Base-by-base conservation (phyloP, 2,888 invertebrate species). In the Cerastis leucographa region DNA sequence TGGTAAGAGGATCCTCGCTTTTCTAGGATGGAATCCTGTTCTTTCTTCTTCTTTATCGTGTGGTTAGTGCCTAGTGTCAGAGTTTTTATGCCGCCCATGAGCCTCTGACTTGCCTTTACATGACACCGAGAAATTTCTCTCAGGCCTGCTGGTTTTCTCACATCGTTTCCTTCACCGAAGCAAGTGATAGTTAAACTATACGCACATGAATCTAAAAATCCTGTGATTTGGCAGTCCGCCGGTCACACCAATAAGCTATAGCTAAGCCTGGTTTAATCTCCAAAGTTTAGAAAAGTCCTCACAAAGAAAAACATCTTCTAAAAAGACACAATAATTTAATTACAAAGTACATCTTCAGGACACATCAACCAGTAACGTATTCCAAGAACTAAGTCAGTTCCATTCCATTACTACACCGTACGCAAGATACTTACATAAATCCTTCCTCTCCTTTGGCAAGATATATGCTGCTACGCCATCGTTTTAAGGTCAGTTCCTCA, bases 401-500 rank as follows among this genome's bases (percentile, higher is more conserved):
- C 3, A 35, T 35, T 29, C 29, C n/a, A 80, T 44, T 40, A 56
- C 46, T 54, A 40, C 46, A 70, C n/a, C 17, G 44, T 25, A 74
- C 17, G 7, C 62, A 54, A 35, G 35, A 42, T 8, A 25, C 68
- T 66, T 59, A 72, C 56, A 80, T 85, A 78, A 86, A 83, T 80
- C 74, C 49, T 65, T 14, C 0, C 40, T 49, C 62, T 72, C 78
- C 80, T 83, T 85, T 62, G 14, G 35, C 7, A 67, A 83, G 84
- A 85, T 74, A 78, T 73, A 86, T 76, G 62, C 61, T 66, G 42
- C 64, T 61, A 1, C 46, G 56, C 44, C 65, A 66, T 51, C 71
- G 72, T 61, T 44, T 74, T 59, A n/a, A 70, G 70, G 80, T 80
- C 80, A 80, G 62, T 56, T 80, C 25, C 66, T 35, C 35, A 66